These are phyloP conservation scores for Caenorhabditis sp. DNA, from an alignment of 2,888 invertebrate genomes.

Conservation along the genomic window DNA sequence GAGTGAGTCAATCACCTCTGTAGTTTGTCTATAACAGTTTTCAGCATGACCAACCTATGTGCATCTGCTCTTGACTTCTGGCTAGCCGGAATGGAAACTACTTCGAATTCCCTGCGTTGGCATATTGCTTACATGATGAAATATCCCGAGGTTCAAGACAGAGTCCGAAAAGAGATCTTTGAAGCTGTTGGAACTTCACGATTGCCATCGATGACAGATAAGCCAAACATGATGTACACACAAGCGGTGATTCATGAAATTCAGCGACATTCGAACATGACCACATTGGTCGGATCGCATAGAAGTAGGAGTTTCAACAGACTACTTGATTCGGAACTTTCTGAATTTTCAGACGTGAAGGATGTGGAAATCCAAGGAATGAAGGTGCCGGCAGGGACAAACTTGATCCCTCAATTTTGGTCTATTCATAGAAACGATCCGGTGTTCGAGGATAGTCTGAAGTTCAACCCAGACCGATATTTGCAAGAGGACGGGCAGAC, in stretches of 20 bases:
- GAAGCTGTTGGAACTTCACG: too few relatives aligned
- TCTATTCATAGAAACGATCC: constrained; percentile 59
- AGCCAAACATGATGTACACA: too few relatives aligned
- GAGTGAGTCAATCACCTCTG: constrained; percentile 31
- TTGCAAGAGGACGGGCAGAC: constrained; percentile 5
- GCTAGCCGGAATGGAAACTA: constrained; percentile 78
- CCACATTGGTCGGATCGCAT: too few relatives aligned
- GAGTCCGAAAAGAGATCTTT: too few relatives aligned
- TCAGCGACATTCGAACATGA: too few relatives aligned
- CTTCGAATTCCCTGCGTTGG: constrained; percentile 72
- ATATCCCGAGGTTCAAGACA: constrained; percentile 70
- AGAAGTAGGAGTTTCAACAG: too few relatives aligned
- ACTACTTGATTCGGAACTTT: too few relatives aligned
- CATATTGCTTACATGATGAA: constrained; percentile 69
- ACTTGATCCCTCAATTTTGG: constrained; percentile 56
- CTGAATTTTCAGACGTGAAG: too few relatives aligned
- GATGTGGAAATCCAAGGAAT: constrained; percentile 13
- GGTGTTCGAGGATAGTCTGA: constrained; percentile 54
- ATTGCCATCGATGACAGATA: too few relatives aligned
- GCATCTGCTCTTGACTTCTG: constrained; percentile 69
- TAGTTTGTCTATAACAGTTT: too few relatives aligned
- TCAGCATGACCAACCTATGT: constrained; percentile 40
- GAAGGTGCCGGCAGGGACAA: constrained; percentile 50
- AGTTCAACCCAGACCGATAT: constrained; percentile 71
- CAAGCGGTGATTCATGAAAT: too few relatives aligned